Conservation (phyloP, 2,797 vertebrate genomes). For the Silurus aristotelis region DNA sequence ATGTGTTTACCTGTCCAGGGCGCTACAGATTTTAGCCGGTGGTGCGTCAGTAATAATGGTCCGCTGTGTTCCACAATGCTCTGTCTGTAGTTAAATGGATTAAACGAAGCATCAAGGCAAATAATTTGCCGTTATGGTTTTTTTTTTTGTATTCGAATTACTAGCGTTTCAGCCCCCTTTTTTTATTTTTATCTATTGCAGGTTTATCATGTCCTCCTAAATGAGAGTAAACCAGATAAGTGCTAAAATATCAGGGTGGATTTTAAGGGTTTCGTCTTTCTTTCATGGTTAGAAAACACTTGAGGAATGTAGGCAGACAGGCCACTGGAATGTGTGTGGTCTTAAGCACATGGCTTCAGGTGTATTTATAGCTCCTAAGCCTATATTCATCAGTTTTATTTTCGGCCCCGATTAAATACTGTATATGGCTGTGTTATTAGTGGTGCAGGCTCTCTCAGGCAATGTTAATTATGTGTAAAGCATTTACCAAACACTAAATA, state of each 20-base stretch:
- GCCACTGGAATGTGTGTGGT: slow-evolving; percentile 50
- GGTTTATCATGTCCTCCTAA: too few species aligned
- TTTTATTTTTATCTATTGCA: too few species aligned
- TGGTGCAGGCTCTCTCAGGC: background rate
- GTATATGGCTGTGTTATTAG: slow-evolving; percentile 17
- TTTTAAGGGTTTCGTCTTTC: slow-evolving; percentile 22
- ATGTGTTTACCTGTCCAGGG: too few species aligned
- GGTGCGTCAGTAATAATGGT: too few species aligned
- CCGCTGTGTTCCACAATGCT: too few species aligned
- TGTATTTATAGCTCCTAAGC: slow-evolving; percentile 42
- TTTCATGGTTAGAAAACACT: slow-evolving; percentile 20
- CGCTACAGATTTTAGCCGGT: too few species aligned
- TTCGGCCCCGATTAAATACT: slow-evolving; percentile 22
- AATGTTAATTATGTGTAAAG: background rate
- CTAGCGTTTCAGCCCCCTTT: too few species aligned
- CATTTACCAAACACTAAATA: background rate
- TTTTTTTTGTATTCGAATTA: too few species aligned
- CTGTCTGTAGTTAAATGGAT: too few species aligned
- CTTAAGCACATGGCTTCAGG: slow-evolving; percentile 37
- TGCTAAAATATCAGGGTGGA: background rate
- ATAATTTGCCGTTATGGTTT: too few species aligned
- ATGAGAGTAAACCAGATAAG: background rate
- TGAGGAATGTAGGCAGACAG: slow-evolving; percentile 52
- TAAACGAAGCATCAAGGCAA: too few species aligned
- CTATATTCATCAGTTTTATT: slow-evolving; percentile 46